A percentile compares a stretch with the other conserved stretches of the same genome.
These are phyloP conservation scores for Pseudotriccus pelzelni DNA, from an alignment of 2,797 vertebrate genomes.

Conservation along the genomic window DNA sequence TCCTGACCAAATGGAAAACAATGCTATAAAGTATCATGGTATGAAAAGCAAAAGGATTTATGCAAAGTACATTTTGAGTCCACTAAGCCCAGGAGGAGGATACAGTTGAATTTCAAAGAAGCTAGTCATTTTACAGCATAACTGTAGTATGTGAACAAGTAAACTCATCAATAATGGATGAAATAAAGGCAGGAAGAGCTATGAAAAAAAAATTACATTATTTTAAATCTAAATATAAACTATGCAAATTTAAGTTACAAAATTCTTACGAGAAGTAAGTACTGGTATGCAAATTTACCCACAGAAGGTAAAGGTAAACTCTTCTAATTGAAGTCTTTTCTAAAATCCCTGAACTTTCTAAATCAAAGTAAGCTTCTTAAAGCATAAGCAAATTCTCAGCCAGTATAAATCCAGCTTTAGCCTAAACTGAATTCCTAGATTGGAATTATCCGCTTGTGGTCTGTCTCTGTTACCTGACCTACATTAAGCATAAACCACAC, in stretches of 20 bases:
- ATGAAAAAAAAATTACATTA: neutral
- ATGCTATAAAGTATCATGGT: neutral
- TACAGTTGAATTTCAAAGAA: neutral
- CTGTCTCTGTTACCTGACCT: neutral
- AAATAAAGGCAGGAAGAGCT: neutral
- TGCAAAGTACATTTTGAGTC: neutral
- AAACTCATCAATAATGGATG: neutral
- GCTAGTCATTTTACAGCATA: neutral
- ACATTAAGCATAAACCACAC: neutral
- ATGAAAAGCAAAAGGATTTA: neutral
- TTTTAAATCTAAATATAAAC: neutral
- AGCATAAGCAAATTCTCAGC: slow-evolving; percentile 50
- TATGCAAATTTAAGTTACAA: neutral
- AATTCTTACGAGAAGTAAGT: neutral
- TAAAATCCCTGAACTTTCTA: slow-evolving; percentile 17
- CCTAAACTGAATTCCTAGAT: slow-evolving; percentile 16
- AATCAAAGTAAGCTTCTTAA: slow-evolving; percentile 50
- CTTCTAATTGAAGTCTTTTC: neutral
- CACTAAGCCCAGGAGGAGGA: neutral
- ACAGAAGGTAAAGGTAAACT: neutral
- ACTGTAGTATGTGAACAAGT: neutral
- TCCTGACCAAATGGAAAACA: neutral
- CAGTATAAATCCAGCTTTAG: slow-evolving; percentile 9
- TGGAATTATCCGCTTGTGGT: neutral
- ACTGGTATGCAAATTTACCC: neutral